Evolutionary conservation across 2,888 invertebrate species (phyloP).

Genomic region (Apotomis turbidana): DNA sequence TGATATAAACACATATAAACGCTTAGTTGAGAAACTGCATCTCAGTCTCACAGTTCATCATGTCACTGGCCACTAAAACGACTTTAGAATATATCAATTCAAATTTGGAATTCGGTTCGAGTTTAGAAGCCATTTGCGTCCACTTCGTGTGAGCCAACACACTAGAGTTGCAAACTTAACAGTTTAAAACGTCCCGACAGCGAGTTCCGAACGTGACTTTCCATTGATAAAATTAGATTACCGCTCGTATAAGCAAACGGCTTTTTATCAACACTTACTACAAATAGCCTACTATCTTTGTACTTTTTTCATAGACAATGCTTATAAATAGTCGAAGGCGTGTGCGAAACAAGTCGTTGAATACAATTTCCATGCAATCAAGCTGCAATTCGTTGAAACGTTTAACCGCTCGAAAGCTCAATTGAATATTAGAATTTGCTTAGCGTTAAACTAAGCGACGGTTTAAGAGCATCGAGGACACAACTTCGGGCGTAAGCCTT

Average conservation of each 20-base stretch:
- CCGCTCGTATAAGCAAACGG: conserved; percentile 12
- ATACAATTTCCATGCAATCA: conserved; percentile 37
- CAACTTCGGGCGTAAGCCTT: conserved; percentile 77
- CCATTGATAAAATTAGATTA: conserved; percentile 58
- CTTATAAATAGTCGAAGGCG: conserved; percentile 18
- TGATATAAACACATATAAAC: not conserved
- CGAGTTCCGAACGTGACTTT: conserved; percentile 61
- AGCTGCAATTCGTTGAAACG: conserved; percentile 35
- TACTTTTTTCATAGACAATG: conserved; percentile 1
- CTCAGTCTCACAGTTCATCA: not conserved
- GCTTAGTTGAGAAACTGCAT: not conserved
- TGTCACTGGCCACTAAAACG: conserved; percentile 23
- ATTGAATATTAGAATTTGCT: conserved; percentile 83
- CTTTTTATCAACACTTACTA: conserved; percentile 11
- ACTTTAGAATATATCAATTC: conserved; percentile 34
- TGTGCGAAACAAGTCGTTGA: conserved; percentile 24
- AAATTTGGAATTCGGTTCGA: conserved; percentile 42
- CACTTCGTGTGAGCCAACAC: conserved; percentile 63
- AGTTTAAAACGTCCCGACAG: conserved; percentile 71
- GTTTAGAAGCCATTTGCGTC: conserved; percentile 48
- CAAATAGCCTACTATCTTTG: conserved; percentile 1
- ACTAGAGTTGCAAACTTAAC: conserved; percentile 63
- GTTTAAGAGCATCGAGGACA: conserved; percentile 70
- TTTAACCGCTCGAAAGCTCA: conserved; percentile 63
- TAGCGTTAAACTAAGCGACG: conserved; percentile 71